phyloP scores from a whole-genome alignment of 2,797 vertebrate species.

The Toxotes lorentzi region DNA sequence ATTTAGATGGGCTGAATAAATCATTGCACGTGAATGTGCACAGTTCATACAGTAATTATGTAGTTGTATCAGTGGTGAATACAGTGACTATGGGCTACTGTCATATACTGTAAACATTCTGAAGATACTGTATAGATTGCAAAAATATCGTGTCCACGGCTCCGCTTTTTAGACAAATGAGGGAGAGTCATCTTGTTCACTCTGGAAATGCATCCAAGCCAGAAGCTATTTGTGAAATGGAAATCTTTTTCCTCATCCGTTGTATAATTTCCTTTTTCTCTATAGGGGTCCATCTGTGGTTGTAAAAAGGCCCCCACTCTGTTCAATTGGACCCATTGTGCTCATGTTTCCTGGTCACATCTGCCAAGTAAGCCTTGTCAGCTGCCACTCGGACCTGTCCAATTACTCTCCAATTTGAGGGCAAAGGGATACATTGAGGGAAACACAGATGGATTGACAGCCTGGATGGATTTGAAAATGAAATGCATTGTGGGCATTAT shows the following conservation, averaged over 20 bases:
- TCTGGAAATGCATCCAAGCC: conserved; percentile 66
- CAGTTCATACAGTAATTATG: background rate
- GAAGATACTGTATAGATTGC: background rate
- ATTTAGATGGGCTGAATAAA: background rate
- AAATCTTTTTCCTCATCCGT: conserved; percentile 59
- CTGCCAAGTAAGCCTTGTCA: conserved; percentile 79
- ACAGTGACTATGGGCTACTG: background rate
- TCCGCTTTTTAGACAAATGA: conserved; percentile 48
- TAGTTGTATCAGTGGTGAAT: background rate
- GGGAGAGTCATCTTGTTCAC: conserved; percentile 31
- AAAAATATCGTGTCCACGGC: conserved; percentile 23
- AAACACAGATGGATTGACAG: conserved; percentile 64
- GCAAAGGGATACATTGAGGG: conserved; percentile 46
- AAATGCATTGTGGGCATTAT: conserved; percentile 39
- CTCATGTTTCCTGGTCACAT: conserved; percentile 78
- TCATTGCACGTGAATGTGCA: background rate
- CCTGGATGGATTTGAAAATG: conserved; percentile 47
- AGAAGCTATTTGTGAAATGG: conserved; percentile 70
- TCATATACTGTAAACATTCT: conserved; percentile 1
- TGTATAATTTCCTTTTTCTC: conserved; percentile 73
- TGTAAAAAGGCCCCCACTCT: conserved; percentile 70
- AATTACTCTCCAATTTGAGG: conserved; percentile 72
- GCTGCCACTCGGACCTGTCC: conserved; percentile 79
- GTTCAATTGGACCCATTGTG: conserved; percentile 75
- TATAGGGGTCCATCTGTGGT: conserved; percentile 76